Conservation (phyloP, 2,888 invertebrate genomes). For the Octodonta nipae region DNA sequence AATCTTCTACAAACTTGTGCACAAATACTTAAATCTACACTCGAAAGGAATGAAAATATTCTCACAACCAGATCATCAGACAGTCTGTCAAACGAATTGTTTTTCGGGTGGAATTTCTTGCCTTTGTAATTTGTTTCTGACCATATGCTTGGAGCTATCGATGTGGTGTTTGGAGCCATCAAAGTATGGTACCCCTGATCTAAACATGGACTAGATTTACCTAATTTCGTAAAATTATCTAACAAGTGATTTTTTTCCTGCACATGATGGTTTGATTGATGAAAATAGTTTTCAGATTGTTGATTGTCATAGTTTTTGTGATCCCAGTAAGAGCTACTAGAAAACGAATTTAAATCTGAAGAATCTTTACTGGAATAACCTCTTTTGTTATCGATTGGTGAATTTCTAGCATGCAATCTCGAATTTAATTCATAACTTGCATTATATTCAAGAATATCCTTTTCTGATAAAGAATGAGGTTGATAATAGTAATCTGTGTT, state of each 20-base stretch:
- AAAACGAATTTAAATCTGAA: too few species aligned
- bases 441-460: too few species aligned
- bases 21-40: conserved; percentile 58
- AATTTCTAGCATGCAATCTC: too few species aligned
- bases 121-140: conserved; percentile 30
- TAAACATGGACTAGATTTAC: conserved; percentile 50
- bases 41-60: conserved; percentile 57
- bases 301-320: conserved; percentile 26
- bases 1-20: conserved; percentile 65
- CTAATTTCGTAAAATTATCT: conserved; percentile 34
- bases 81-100: conserved; percentile 46
- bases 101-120: conserved; percentile 25
- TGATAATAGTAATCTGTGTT: too few species aligned
- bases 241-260: conserved; percentile 29
- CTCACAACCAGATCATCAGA: conserved; percentile 55
- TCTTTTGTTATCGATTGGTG: too few species aligned
- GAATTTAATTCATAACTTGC: too few species aligned
- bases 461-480: too few species aligned
- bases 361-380: conserved; percentile 27
- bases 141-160: conserved; percentile 31
- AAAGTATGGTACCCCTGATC: conserved; percentile 75
- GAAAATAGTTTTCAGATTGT: conserved; percentile 19
- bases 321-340: conserved; percentile 36
- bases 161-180: conserved; percentile 45
- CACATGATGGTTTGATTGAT: conserved; percentile 11